These are phyloP conservation scores for Harmothoe impar DNA, from an alignment of 2,888 invertebrate genomes.

Conservation along the genomic window DNA sequence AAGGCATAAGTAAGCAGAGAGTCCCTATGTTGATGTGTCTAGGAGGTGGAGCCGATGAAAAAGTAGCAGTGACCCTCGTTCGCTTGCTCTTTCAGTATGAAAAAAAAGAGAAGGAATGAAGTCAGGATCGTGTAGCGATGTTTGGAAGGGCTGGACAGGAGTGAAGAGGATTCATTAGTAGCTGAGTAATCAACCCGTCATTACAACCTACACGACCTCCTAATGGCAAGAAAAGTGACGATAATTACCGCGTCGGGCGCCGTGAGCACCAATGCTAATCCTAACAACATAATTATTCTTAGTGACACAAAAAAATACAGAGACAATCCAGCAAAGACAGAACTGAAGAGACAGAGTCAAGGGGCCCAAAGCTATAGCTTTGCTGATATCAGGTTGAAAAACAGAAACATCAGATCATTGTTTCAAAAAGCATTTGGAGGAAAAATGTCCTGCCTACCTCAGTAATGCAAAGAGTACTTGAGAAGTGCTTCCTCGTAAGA, in stretches of 20 bases:
- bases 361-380: not conserved
- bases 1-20: constrained; percentile 2
- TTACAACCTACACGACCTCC: constrained; percentile 20
- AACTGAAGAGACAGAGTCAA: not conserved
- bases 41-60: not conserved
- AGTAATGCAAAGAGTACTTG: no score
- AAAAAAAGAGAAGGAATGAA: not conserved
- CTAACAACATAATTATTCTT: not conserved
- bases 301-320: not conserved
- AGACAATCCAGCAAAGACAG: not conserved
- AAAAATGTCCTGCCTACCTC: not conserved
- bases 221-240: constrained; percentile 33
- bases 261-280: not conserved
- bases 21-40: constrained; percentile 10
- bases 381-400: not conserved
- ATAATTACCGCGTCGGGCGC: not conserved
- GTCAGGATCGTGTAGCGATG: not conserved
- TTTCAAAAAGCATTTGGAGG: no score
- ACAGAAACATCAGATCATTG: no score
- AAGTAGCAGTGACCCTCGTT: not conserved
- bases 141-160: not conserved
- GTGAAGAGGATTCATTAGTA: constrained; percentile 29
- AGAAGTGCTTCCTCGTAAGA: not conserved
- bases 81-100: not conserved
- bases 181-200: constrained; percentile 23